These are phyloP conservation scores for Margaritifera margaritifera DNA, from an alignment of 2,888 invertebrate species.

Conservation along the genomic window DNA sequence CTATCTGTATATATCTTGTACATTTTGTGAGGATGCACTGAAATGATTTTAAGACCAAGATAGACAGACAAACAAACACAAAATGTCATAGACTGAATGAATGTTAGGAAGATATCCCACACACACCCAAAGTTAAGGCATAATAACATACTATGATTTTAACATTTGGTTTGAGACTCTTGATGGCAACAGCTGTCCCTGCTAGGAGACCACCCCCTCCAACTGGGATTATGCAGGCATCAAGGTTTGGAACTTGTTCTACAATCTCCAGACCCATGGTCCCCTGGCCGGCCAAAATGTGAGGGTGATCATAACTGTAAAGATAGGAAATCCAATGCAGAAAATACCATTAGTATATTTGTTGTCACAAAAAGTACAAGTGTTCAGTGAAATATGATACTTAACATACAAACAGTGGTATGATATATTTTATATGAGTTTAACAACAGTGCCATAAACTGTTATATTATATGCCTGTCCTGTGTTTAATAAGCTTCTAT, in stretches of 20 bases:
- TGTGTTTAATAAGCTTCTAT: too few species aligned
- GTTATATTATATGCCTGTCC: too few species aligned
- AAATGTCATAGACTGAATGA: neutral
- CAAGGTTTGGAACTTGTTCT: constrained; percentile 89
- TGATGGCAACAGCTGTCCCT: constrained; percentile 90
- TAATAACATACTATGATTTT: constrained; percentile 85
- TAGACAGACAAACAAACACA: neutral
- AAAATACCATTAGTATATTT: neutral
- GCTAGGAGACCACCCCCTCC: constrained; percentile 96
- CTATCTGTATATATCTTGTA: neutral
- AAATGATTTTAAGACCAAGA: neutral
- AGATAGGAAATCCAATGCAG: neutral
- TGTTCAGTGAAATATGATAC: too few species aligned
- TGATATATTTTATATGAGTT: too few species aligned
- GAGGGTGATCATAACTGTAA: constrained; percentile 91
- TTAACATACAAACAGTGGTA: too few species aligned
- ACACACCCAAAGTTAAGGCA: too few species aligned
- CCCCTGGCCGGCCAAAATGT: constrained; percentile 96
- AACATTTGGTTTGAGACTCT: constrained; percentile 86
- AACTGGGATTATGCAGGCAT: constrained; percentile 92
- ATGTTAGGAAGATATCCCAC: neutral
- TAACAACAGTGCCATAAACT: too few species aligned
- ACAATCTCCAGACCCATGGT: constrained; percentile 94
- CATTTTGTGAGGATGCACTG: neutral
- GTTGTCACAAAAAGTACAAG: too few species aligned